Evolutionary conservation across 2,113 vertebrate genomes (phyloP).

Genomic region (Rhadina sibilatrix): DNA sequence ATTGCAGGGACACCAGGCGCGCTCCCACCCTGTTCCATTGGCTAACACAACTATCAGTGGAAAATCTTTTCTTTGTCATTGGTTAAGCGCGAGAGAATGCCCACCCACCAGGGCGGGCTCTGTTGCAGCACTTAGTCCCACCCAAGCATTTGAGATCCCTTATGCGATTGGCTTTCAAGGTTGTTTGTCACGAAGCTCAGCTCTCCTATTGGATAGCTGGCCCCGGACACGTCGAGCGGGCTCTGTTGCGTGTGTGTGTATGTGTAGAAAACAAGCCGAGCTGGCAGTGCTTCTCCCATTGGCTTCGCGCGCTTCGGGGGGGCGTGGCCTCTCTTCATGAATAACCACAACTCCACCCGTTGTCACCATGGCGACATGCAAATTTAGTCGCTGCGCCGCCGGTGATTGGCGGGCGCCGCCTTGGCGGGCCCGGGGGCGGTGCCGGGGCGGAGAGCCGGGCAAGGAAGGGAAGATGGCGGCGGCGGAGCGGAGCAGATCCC

Average conservation of each 20-base stretch:
- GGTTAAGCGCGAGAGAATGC: rapidly evolving
- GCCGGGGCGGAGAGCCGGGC: neutral
- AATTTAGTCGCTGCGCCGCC: neutral
- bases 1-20: rapidly evolving
- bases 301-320: neutral
- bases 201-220: neutral
- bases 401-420: neutral
- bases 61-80: neutral
- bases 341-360: rapidly evolving
- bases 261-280: constrained; percentile 19
- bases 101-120: neutral
- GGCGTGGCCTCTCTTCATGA: neutral
- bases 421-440: neutral
- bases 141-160: neutral
- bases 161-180: neutral
- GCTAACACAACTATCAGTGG: neutral
- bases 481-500: constrained; percentile 78
- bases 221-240: neutral
- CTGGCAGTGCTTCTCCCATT: constrained; percentile 12
- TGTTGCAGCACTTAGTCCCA: rapidly evolving
- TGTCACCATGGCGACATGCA: neutral
- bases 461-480: constrained; percentile 77
- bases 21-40: neutral
- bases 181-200: neutral
- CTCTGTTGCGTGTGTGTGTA: neutral